A percentile compares a stretch with the other conserved stretches of the same genome.
Evolutionary conservation across 2,888 invertebrate genomes (phyloP).

Genomic region (Pseudeuparius sepicola): DNA sequence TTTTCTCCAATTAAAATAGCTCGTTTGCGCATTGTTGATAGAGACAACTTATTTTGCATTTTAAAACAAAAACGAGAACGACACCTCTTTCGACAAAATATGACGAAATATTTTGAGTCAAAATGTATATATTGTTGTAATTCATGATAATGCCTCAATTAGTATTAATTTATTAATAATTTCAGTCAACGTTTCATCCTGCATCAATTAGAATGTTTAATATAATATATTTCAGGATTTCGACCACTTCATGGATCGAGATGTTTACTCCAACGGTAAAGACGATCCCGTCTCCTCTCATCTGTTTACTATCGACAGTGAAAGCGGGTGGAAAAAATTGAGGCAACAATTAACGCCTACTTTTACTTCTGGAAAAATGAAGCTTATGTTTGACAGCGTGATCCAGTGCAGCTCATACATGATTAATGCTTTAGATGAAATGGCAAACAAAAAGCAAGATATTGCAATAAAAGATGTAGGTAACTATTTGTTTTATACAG

Average conservation of each 20-base stretch:
- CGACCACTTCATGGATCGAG: slow-evolving; percentile 26
- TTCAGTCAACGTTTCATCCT: no score
- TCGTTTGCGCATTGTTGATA: no score
- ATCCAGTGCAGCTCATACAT: slow-evolving; percentile 29
- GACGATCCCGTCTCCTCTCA: slow-evolving; percentile 39
- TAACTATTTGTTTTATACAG: no score
- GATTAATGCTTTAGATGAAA: slow-evolving; percentile 23
- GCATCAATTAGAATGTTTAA: no score
- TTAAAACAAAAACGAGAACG: no score
- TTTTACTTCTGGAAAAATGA: slow-evolving; percentile 41
- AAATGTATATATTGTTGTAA: no score
- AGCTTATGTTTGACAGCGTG: slow-evolving; percentile 35
- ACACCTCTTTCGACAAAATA: no score
- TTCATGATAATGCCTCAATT: no score
- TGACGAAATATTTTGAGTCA: no score
- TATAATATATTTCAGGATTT: slow-evolving; percentile 24
- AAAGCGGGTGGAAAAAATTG: slow-evolving; percentile 51
- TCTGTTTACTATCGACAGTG: slow-evolving; percentile 45
- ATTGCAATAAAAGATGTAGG: slow-evolving; percentile 1
- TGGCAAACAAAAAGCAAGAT: neutral
- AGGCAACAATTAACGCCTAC: slow-evolving; percentile 51
- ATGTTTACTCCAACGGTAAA: slow-evolving; percentile 29
- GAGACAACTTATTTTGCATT: no score
- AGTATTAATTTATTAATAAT: no score
- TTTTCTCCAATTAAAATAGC: no score